A percentile compares a stretch with the other conserved stretches of the same genome.
Evolutionary conservation across 37 sponge, comb jelly and placozoan genomes (phyloP).

Genomic region (Hexactinellida sp.): DNA sequence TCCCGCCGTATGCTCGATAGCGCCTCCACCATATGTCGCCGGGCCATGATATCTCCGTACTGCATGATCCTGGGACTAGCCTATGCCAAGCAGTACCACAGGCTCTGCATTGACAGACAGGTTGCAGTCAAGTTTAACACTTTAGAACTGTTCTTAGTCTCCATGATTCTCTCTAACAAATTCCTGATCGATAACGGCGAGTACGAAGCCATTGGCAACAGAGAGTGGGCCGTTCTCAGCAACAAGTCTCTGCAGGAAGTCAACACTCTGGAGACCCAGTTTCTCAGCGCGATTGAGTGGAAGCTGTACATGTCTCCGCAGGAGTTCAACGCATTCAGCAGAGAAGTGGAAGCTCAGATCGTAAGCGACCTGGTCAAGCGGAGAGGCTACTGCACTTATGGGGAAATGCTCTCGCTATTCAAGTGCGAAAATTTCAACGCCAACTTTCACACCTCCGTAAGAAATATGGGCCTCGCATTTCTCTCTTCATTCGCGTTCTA

Average conservation of each 20-base stretch:
- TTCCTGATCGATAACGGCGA: slow-evolving; percentile 4
- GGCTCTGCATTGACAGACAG: neutral
- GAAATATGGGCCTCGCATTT: neutral
- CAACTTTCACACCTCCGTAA: neutral
- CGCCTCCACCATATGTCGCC: neutral
- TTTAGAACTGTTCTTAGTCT: neutral
- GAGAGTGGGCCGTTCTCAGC: neutral
- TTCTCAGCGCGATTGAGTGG: neutral
- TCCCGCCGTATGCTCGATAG: neutral
- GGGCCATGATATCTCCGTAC: slow-evolving; percentile 2
- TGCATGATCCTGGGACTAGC: slow-evolving; percentile 1
- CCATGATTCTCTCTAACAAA: slow-evolving; percentile 1
- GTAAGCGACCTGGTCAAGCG: neutral
- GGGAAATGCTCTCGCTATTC: neutral
- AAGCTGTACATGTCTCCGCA: neutral
- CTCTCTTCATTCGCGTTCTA: slow-evolving; percentile 12
- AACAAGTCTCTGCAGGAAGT: neutral
- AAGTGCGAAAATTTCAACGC: neutral
- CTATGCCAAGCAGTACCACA: neutral
- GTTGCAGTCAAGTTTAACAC: neutral
- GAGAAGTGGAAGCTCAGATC: neutral
- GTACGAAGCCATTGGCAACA: neutral
- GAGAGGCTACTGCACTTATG: slow-evolving; percentile 2
- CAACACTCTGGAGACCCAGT: neutral
- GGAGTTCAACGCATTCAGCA: neutral